These are phyloP conservation scores for Heterotilapia buettikoferi DNA, from an alignment of 2,113 vertebrate genomes.

Conservation along the genomic window DNA sequence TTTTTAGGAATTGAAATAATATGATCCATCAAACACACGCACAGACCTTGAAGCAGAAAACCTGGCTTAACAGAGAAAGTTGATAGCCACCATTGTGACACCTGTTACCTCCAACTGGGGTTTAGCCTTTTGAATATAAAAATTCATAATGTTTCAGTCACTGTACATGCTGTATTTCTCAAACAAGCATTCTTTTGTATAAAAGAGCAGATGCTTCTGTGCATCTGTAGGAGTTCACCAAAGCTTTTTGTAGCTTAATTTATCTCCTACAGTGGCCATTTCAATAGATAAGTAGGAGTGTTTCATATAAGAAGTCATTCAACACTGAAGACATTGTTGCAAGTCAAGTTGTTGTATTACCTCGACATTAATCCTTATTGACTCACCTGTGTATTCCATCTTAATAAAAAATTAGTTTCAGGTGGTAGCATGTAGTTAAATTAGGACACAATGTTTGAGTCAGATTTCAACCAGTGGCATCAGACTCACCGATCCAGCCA, in stretches of 20 bases:
- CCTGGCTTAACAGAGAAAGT: not conserved
- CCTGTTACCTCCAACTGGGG: not conserved
- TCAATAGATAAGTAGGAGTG: not conserved
- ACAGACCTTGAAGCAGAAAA: not conserved
- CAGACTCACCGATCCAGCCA: not conserved
- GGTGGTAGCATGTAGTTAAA: not conserved
- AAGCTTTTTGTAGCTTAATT: not conserved
- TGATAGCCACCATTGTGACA: not conserved
- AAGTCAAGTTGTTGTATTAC: not conserved
- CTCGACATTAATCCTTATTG: not conserved
- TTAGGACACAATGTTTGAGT: not conserved
- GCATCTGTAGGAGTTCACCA: not conserved
- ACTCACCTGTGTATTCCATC: not conserved
- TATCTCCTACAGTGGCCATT: not conserved
- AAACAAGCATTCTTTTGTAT: conserved; percentile 24
- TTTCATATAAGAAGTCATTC: not conserved
- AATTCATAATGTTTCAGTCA: not conserved
- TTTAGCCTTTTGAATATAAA: not conserved
- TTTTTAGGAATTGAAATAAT: not conserved
- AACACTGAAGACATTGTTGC: not conserved
- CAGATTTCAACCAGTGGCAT: not conserved
- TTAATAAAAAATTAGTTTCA: not conserved
- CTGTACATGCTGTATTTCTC: not conserved
- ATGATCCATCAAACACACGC: not conserved
- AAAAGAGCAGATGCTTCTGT: conserved; percentile 7